Conservation (phyloP, 2,888 invertebrate genomes). For the Desoria tigrina region DNA sequence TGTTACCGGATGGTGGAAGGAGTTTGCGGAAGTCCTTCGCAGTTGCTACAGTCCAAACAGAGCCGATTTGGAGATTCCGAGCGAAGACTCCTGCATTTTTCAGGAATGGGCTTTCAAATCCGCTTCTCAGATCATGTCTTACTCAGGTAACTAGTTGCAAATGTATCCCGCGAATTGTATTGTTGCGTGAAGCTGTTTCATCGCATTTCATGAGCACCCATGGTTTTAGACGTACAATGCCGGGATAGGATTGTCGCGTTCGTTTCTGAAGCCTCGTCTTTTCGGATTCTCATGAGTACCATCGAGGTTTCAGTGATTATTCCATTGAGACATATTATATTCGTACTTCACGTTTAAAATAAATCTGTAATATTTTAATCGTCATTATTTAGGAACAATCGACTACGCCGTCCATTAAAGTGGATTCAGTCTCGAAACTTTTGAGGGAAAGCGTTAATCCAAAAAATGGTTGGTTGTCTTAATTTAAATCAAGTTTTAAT, state of each 20-base stretch:
- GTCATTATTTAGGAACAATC: neutral
- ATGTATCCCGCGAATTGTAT: no score
- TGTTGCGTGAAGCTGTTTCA: neutral
- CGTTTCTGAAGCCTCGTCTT: neutral
- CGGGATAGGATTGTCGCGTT: neutral
- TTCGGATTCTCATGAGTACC: slow-evolving; percentile 21
- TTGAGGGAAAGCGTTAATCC: slow-evolving; percentile 45
- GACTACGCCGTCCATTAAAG: neutral
- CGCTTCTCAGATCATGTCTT: neutral
- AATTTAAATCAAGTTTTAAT: slow-evolving; percentile 8
- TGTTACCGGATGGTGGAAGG: slow-evolving; percentile 1
- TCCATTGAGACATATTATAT: neutral
- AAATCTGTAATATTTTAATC: no score
- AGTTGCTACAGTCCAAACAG: slow-evolving; percentile 4
- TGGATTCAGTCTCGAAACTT: slow-evolving; percentile 28
- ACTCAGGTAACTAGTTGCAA: no score
- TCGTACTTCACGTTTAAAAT: neutral
- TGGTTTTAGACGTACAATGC: slow-evolving; percentile 2
- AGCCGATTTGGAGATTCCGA: slow-evolving; percentile 8
- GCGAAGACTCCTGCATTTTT: neutral
- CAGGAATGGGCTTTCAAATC: neutral
- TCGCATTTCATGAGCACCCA: neutral
- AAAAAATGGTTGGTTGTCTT: slow-evolving; percentile 45
- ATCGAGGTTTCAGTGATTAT: slow-evolving; percentile 21
- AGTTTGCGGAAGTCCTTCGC: neutral